Percentiles rank a stretch among this genome's conserved stretches.
These are phyloP conservation scores for Alligator sinensis DNA, from an alignment of 2,113 vertebrate species.

Conservation along the genomic window DNA sequence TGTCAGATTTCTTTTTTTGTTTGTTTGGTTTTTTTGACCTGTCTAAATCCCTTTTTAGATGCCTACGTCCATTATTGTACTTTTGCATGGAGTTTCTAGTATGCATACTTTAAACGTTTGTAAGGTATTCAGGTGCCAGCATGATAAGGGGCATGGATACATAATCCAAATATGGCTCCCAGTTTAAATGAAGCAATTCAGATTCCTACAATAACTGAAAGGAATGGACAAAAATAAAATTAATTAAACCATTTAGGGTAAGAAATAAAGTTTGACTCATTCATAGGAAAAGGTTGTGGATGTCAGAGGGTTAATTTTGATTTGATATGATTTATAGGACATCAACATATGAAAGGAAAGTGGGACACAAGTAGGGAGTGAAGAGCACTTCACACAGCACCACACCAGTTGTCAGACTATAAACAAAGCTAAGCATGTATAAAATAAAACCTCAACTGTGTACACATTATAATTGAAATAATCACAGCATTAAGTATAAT, in stretches of 20 bases:
- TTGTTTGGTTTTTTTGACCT: too few species aligned
- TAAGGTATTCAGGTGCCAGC: not conserved
- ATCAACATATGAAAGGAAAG: not conserved
- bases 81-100: not conserved
- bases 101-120: not conserved
- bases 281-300: not conserved
- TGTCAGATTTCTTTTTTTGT: not conserved
- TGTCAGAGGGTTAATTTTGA: not conserved
- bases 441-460: conserved; percentile 3
- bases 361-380: not conserved
- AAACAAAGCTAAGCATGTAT: not conserved
- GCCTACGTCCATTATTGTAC: too few species aligned
- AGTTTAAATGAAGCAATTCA: not conserved
- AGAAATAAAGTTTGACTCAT: too few species aligned
- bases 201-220: not conserved
- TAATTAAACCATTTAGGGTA: not conserved
- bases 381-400: not conserved
- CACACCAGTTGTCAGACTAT: not conserved
- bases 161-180: not conserved
- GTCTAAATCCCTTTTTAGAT: not conserved
- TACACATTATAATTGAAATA: conserved; percentile 33
- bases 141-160: not conserved
- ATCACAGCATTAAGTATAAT: conserved; percentile 26
- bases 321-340: not conserved
- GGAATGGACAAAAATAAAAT: not conserved